Base-by-base conservation (phyloP, 2,797 vertebrate genomes). In the Hemitrygon akajei region DNA sequence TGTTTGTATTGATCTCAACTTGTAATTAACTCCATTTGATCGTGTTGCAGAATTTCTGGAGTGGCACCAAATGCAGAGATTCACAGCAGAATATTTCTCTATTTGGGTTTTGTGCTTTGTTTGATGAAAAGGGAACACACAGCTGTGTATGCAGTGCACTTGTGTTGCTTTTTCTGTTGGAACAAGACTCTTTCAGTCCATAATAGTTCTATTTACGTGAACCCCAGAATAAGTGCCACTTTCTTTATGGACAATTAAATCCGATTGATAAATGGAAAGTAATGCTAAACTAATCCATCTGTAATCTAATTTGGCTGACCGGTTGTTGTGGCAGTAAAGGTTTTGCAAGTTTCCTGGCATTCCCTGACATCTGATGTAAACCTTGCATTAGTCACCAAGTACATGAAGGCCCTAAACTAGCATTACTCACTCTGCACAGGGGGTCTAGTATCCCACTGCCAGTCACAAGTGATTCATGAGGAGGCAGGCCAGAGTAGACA, bases 261-360 rank as follows among this genome's bases (percentile, higher is more conserved):
- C 86, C 86, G 34, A 20, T 34, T 89, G 60, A 89, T 89, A 89
- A 89, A 89, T 66, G 86, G 86, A 66, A 89, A 66, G 60, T 20
- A 89, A 66, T 89, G n/a, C n/a, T 66, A 66, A 89, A 66, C 58
- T 66, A 89, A 66, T 89, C 60, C n/a, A 66, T 89, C 63, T 66
- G 60, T 66, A 87, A 89, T 63, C 60, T 89, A 66, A 56, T 92
- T 75, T 92, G 25, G 71, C 27, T 56, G 40, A 69, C 87, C 34
- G 37, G 87, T 40, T 69, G 34, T 91, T 92, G 69, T 75, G 22
- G 40, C 69, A 75, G 66, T 47, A 30, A 91, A 40, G 3, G 34
- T 40, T 71, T 40, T 40, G n/a, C 34, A 47, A 73, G 69, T 91
- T 40, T 14, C 66, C 20, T 73, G 91, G 91, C 14, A 75, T 92